A percentile compares a stretch with the other conserved stretches of the same genome.
These are phyloP conservation scores for Nerophis lumbriciformis DNA, from an alignment of 2,113 vertebrate species.

Conservation along the genomic window DNA sequence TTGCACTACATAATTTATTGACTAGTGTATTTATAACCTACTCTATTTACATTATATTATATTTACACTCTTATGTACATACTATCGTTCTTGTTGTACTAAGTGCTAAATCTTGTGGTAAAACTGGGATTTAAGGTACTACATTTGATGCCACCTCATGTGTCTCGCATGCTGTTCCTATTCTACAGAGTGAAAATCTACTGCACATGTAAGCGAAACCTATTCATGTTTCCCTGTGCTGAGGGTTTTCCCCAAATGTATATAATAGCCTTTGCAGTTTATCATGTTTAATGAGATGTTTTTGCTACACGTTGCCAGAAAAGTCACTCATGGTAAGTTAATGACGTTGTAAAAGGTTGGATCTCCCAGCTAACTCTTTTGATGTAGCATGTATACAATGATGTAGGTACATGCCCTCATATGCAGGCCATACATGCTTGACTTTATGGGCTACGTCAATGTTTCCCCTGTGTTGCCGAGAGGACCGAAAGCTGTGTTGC, in stretches of 20 bases:
- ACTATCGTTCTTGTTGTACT: too few species aligned
- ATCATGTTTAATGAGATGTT: background rate
- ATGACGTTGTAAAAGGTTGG: slow-evolving; percentile 18
- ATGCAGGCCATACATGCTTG: background rate
- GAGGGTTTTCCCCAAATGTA: background rate
- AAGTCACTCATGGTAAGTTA: slow-evolving; percentile 10
- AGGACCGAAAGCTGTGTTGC: too few species aligned
- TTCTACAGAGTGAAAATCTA: background rate
- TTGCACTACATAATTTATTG: too few species aligned
- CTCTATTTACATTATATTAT: too few species aligned
- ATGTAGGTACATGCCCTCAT: background rate
- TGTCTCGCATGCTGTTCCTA: too few species aligned
- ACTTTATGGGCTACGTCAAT: too few species aligned
- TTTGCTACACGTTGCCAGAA: slow-evolving; percentile 7
- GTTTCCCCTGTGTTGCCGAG: too few species aligned
- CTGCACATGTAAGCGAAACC: background rate
- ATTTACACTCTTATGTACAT: too few species aligned
- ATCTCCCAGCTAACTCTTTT: background rate
- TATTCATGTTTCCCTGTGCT: background rate
- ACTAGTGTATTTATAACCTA: too few species aligned
- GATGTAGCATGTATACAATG: background rate
- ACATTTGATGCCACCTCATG: too few species aligned
- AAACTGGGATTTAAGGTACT: too few species aligned
- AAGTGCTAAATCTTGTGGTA: too few species aligned
- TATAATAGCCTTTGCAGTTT: background rate